Conservation (phyloP, 2,113 vertebrate genomes). For the Micromys minutus region DNA sequence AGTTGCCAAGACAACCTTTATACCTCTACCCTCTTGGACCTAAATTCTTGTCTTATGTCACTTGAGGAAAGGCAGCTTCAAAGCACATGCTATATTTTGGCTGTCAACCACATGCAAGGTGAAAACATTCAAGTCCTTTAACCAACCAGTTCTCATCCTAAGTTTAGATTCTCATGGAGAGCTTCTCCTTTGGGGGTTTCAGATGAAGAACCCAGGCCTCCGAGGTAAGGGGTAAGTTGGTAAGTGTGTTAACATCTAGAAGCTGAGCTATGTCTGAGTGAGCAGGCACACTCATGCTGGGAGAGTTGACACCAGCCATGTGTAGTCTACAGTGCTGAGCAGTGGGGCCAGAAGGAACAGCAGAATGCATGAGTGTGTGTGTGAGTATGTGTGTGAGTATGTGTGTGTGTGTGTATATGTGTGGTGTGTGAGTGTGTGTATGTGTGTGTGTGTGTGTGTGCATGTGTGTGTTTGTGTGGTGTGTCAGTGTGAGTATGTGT, state of each 20-base stretch:
- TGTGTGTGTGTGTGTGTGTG: too few relatives aligned
- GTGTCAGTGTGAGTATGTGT: too few relatives aligned
- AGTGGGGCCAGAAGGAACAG: background rate
- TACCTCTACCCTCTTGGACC: background rate
- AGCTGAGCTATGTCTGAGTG: background rate
- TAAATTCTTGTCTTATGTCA: background rate
- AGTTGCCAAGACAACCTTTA: background rate
- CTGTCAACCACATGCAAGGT: background rate
- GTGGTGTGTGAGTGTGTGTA: too few relatives aligned
- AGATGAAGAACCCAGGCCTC: background rate
- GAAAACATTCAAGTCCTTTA: background rate
- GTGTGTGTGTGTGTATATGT: too few relatives aligned
- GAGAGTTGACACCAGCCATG: background rate
- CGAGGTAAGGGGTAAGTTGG: background rate
- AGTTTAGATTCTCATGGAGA: slow-evolving; percentile 25
- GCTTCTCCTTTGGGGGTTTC: slow-evolving; percentile 36
- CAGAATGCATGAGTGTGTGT: background rate
- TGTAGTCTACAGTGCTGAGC: rapidly evolving
- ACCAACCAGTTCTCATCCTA: background rate
- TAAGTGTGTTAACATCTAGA: background rate
- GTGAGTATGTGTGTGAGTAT: too few relatives aligned
- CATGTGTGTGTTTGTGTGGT: too few relatives aligned
- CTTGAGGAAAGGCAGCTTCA: background rate
- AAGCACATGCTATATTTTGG: background rate
- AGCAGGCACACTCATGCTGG: background rate